Percentiles rank a stretch among this genome's conserved stretches.
Conservation (phyloP, 2,888 invertebrate genomes). For the Agrotis clavis region DNA sequence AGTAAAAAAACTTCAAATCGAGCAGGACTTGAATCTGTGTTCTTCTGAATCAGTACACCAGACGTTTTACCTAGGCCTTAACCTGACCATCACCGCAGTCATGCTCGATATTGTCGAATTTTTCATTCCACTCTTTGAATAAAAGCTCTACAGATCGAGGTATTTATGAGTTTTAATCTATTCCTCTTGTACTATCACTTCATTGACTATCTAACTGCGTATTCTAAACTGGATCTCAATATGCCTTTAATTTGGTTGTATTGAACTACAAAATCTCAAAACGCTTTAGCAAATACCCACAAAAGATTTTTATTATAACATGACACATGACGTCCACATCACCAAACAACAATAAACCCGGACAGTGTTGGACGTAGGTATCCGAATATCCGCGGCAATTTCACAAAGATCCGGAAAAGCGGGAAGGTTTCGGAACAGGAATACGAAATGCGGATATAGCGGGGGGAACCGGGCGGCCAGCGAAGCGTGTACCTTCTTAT, state of each 20-base stretch:
- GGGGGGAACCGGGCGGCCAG: conserved; percentile 54
- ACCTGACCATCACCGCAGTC: too few species aligned
- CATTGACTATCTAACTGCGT: not conserved
- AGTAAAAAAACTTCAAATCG: too few species aligned
- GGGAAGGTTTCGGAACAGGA: conserved; percentile 71
- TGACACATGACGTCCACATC: conserved; percentile 23
- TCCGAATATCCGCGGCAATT: conserved; percentile 67
- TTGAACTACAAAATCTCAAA: not conserved
- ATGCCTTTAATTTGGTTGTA: too few species aligned
- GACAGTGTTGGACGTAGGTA: conserved; percentile 40
- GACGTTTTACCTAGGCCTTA: too few species aligned
- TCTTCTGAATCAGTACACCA: too few species aligned
- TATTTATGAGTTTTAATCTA: not conserved
- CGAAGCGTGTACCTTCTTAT: conserved; percentile 73
- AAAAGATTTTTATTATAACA: conserved; percentile 13
- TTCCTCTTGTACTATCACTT: not conserved
- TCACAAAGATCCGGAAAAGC: conserved; percentile 66
- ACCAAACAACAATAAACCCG: conserved; percentile 39
- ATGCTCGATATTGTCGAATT: too few species aligned
- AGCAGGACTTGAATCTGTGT: too few species aligned
- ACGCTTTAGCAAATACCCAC: not conserved
- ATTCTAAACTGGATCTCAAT: not conserved
- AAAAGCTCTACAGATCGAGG: too few species aligned
- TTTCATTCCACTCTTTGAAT: too few species aligned
- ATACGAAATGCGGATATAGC: conserved; percentile 79